These are phyloP conservation scores for Lepisosteus osseus DNA, from an alignment of 2,113 vertebrate species.

Conservation along the genomic window DNA sequence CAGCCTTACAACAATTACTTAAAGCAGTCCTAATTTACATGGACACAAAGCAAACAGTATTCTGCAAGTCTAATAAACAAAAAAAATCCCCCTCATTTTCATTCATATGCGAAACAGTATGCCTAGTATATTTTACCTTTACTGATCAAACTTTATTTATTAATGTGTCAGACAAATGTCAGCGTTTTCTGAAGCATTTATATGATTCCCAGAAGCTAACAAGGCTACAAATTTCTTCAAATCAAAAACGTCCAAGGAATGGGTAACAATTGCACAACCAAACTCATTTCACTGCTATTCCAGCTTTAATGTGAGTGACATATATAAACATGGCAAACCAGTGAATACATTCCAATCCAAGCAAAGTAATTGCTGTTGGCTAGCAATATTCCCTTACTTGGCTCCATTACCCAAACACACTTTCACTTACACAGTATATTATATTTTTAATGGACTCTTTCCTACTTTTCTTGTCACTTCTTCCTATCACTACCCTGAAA, in stretches of 20 bases:
- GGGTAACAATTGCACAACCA: constrained; percentile 51
- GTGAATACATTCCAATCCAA: constrained; percentile 44
- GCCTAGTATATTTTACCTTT: constrained; percentile 40
- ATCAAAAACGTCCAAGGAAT: constrained; percentile 55
- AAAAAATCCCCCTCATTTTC: too few species aligned
- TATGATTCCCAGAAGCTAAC: constrained; percentile 44
- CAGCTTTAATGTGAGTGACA: constrained; percentile 58
- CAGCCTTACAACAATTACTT: too few species aligned
- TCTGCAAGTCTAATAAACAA: too few species aligned
- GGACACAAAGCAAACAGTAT: too few species aligned
- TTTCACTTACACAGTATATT: constrained; percentile 16
- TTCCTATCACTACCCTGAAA: not conserved
- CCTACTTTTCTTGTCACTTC: constrained; percentile 12
- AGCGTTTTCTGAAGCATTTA: constrained; percentile 56
- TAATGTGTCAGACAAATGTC: constrained; percentile 34
- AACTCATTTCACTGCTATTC: constrained; percentile 43
- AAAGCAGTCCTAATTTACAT: too few species aligned
- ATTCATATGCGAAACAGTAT: constrained; percentile 18
- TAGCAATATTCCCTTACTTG: constrained; percentile 31
- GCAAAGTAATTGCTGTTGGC: constrained; percentile 38
- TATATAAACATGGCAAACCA: constrained; percentile 57
- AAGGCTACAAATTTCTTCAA: constrained; percentile 56
- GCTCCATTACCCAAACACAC: constrained; percentile 31
- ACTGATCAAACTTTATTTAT: constrained; percentile 44
- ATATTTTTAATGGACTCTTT: constrained; percentile 19